A percentile compares a stretch with the other conserved stretches of the same genome.
Evolutionary conservation across 2,888 invertebrate species (phyloP).

Genomic region (Herminia tarsipennalis): DNA sequence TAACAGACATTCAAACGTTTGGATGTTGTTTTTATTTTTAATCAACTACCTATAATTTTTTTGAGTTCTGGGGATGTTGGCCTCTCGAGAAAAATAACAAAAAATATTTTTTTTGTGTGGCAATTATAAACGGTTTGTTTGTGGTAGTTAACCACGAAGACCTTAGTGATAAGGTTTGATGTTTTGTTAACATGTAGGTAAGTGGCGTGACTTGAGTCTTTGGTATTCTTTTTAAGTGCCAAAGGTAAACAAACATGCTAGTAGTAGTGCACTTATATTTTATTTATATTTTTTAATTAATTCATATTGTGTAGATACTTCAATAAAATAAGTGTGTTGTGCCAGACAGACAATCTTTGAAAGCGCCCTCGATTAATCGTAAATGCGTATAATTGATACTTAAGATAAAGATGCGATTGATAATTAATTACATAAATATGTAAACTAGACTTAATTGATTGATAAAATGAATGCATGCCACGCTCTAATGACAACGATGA

Average conservation of each 20-base stretch:
- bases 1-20: slow-evolving; percentile 58
- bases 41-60: slow-evolving; percentile 42
- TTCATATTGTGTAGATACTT: slow-evolving; percentile 14
- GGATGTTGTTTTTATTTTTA: slow-evolving; percentile 45
- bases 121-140: slow-evolving; percentile 40
- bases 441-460: slow-evolving; percentile 8
- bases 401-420: slow-evolving; percentile 6
- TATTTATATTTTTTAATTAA: slow-evolving; percentile 17
- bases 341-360: slow-evolving; percentile 1
- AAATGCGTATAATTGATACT: slow-evolving; percentile 2
- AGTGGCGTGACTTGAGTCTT: slow-evolving; percentile 46
- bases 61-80: slow-evolving; percentile 48
- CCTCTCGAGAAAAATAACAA: slow-evolving; percentile 7
- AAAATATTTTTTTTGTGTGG: slow-evolving; percentile 9
- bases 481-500: background rate
- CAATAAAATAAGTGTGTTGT: slow-evolving; percentile 1
- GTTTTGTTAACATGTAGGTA: slow-evolving; percentile 42
- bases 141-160: slow-evolving; percentile 29
- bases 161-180: slow-evolving; percentile 37
- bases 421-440: slow-evolving; percentile 7
- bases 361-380: background rate
- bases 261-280: slow-evolving; percentile 20
- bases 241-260: slow-evolving; percentile 24
- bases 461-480: slow-evolving; percentile 2
- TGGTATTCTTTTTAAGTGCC: slow-evolving; percentile 25